phyloP scores from a whole-genome alignment of 2,797 vertebrate species.

The Pogonophryne albipinna region DNA sequence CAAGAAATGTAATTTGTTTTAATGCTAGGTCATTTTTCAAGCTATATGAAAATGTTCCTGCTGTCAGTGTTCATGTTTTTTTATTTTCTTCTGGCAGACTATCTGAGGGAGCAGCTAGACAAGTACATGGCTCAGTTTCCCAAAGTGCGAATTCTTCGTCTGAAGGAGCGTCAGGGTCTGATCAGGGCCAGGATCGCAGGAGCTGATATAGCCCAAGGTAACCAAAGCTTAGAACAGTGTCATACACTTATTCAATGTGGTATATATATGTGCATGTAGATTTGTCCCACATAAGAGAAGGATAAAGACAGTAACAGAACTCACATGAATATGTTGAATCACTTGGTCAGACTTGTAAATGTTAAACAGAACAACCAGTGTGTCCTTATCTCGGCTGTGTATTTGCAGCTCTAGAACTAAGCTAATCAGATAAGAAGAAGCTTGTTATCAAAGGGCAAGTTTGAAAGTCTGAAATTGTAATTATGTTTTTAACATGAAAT shows the following conservation, averaged over 20 bases:
- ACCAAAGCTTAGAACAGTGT: not conserved
- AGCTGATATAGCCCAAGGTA: conserved; percentile 91
- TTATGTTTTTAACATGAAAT: not conserved
- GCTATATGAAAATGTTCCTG: not conserved
- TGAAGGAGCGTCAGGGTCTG: conserved; percentile 93
- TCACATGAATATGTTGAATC: not conserved
- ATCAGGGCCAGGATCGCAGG: conserved; percentile 95
- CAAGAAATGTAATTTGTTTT: not conserved
- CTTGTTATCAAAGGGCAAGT: not conserved
- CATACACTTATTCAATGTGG: not conserved
- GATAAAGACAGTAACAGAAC: not conserved
- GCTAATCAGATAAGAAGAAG: not conserved
- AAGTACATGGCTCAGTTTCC: conserved; percentile 91
- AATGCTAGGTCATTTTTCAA: not conserved
- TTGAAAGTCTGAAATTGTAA: not conserved
- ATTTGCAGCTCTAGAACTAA: not conserved
- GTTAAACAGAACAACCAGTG: not conserved
- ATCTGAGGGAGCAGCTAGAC: conserved; percentile 91
- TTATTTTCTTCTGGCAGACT: conserved; percentile 76
- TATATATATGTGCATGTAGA: not conserved
- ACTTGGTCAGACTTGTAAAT: not conserved
- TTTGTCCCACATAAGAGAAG: not conserved
- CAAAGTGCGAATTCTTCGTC: conserved; percentile 92
- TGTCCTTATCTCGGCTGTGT: not conserved
- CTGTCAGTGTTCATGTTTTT: not conserved